Conservation (phyloP, 2,113 vertebrate species). For the Gnathonemus longibarbis region DNA sequence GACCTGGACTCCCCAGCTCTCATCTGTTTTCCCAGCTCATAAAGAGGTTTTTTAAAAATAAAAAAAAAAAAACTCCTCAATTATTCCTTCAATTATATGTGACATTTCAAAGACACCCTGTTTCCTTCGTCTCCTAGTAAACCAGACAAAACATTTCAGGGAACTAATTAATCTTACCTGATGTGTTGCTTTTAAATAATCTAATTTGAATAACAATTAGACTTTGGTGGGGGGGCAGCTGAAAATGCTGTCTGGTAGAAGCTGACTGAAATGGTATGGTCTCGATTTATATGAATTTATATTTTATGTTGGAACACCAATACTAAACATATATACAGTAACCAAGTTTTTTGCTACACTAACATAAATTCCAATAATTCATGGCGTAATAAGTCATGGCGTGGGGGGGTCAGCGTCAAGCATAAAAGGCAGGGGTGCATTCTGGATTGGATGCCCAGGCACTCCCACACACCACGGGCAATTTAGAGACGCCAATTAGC, state of each 20-base stretch:
- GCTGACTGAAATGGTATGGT: background rate
- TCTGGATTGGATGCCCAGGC: background rate
- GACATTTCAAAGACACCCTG: constrained; percentile 44
- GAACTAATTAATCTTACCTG: constrained; percentile 52
- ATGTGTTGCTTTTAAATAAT: constrained; percentile 40
- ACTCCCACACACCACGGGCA: background rate
- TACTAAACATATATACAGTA: background rate
- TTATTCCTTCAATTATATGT: constrained; percentile 38
- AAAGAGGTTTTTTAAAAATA: background rate
- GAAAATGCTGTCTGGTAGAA: background rate
- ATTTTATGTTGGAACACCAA: background rate
- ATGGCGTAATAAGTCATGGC: background rate
- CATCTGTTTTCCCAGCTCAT: background rate
- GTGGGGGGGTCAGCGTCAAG: background rate
- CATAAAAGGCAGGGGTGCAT: background rate
- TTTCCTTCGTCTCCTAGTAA: constrained; percentile 30
- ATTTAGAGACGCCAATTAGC: background rate
- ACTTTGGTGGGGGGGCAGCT: constrained; percentile 15
- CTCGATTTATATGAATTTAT: background rate
- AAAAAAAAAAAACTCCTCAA: background rate
- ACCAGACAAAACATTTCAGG: constrained; percentile 41
- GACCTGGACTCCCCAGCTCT: background rate
- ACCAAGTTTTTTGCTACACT: background rate
- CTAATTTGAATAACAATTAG: constrained; percentile 39
- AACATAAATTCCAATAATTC: background rate